Percentiles rank a stretch among this genome's conserved stretches.
Conservation (phyloP, 2,888 invertebrate species). For the Oscheius sp. region DNA sequence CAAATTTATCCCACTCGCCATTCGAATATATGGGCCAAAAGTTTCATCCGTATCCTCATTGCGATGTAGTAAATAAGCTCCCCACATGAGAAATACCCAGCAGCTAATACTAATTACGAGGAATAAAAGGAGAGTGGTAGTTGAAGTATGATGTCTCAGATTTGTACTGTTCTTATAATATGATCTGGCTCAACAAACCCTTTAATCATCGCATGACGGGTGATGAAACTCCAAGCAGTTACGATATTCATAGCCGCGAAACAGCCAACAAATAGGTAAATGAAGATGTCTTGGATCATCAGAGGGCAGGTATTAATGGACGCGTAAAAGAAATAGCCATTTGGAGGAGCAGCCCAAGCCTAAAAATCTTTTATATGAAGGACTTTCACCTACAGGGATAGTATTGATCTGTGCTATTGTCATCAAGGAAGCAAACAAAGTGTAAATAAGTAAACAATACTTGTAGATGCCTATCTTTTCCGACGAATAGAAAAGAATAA, state of each 20-base stretch:
- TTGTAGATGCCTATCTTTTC: slow-evolving; percentile 12
- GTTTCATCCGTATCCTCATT: too few relatives aligned
- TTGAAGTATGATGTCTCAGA: too few relatives aligned
- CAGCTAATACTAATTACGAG: too few relatives aligned
- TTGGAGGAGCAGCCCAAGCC: slow-evolving; percentile 4
- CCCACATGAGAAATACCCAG: too few relatives aligned
- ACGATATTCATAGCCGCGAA: background rate
- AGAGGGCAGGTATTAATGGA: background rate
- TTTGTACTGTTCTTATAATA: too few relatives aligned
- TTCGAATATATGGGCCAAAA: too few relatives aligned
- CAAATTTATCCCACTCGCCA: too few relatives aligned
- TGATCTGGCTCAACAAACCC: too few relatives aligned
- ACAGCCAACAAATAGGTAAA: background rate
- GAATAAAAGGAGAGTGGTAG: too few relatives aligned
- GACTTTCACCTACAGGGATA: background rate
- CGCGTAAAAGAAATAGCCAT: background rate
- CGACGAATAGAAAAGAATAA: background rate
- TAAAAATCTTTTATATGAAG: background rate
- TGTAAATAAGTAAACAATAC: slow-evolving; percentile 1
- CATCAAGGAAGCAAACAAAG: background rate
- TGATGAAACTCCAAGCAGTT: background rate
- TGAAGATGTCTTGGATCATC: background rate
- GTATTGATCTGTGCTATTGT: slow-evolving; percentile 4
- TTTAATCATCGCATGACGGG: too few relatives aligned
- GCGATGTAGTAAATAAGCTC: too few relatives aligned